Evolutionary conservation across 2,797 vertebrate species (phyloP).

Genomic region (Ispidina lecontei): DNA sequence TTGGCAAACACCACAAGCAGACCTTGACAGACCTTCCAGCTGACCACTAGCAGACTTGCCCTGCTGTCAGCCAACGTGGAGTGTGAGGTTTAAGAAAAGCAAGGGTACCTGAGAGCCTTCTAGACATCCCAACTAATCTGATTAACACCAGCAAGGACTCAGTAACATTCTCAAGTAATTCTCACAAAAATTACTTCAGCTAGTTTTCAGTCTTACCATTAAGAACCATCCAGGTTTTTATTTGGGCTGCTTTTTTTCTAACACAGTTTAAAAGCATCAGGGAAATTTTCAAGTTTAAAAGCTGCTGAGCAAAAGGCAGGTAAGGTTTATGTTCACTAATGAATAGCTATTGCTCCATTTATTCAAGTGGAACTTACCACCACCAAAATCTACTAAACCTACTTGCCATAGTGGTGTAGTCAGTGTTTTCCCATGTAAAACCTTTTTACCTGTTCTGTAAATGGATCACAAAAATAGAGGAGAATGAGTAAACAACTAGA

Average conservation of each 20-base stretch:
- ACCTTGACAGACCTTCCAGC: background rate
- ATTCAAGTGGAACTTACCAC: background rate
- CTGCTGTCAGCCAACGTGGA: background rate
- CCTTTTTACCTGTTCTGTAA: background rate
- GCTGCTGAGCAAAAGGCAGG: background rate
- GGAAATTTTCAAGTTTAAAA: conserved; percentile 5
- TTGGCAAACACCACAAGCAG: background rate
- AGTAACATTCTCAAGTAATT: background rate
- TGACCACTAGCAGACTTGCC: background rate
- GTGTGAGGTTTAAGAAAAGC: background rate
- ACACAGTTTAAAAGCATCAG: background rate
- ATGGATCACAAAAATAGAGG: background rate
- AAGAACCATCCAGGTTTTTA: background rate
- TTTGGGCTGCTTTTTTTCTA: background rate
- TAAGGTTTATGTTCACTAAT: background rate
- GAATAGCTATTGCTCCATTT: background rate
- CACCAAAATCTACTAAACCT: conserved; percentile 9
- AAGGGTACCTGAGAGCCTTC: background rate
- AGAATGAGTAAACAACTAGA: background rate
- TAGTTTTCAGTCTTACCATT: background rate
- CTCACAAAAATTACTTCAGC: background rate
- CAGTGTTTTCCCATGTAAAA: background rate
- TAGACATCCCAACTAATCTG: background rate
- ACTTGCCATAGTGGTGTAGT: background rate
- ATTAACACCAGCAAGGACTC: background rate